phyloP scores from a whole-genome alignment of 2,113 vertebrate species.

The Etheostoma spectabile region DNA sequence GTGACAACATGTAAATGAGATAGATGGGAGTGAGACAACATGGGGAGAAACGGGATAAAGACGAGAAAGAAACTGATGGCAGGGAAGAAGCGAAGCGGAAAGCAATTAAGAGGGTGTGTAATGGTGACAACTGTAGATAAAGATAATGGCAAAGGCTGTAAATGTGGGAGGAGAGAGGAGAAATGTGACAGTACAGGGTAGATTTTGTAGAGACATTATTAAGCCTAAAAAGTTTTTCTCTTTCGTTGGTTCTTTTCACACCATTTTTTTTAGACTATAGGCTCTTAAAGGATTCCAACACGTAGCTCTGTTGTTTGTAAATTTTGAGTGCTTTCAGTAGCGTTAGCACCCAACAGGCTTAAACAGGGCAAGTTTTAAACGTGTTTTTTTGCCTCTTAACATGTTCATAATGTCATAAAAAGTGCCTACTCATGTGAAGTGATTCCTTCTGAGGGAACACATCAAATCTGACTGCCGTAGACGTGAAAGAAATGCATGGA shows the following conservation, averaged over 20 bases:
- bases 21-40: slow-evolving; percentile 20
- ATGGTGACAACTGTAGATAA: slow-evolving; percentile 39
- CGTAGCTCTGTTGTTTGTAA: too few species aligned
- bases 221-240: neutral
- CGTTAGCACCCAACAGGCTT: too few species aligned
- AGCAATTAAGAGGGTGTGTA: slow-evolving; percentile 27
- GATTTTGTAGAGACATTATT: slow-evolving; percentile 39
- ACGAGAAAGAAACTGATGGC: slow-evolving; percentile 45
- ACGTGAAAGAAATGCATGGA: too few species aligned
- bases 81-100: slow-evolving; percentile 16
- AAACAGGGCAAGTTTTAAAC: too few species aligned
- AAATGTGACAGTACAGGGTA: neutral
- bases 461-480: too few species aligned
- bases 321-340: too few species aligned
- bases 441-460: too few species aligned
- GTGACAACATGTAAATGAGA: slow-evolving; percentile 45
- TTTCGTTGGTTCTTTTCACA: neutral
- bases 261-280: slow-evolving; percentile 28
- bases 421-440: too few species aligned
- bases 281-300: neutral
- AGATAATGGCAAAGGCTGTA: slow-evolving; percentile 19
- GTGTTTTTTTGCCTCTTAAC: too few species aligned
- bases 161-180: neutral
- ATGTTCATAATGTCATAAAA: too few species aligned
- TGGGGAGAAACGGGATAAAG: slow-evolving; percentile 6